These are phyloP conservation scores for Bufotes viridis DNA, from an alignment of 2,797 vertebrate species.

Conservation along the genomic window DNA sequence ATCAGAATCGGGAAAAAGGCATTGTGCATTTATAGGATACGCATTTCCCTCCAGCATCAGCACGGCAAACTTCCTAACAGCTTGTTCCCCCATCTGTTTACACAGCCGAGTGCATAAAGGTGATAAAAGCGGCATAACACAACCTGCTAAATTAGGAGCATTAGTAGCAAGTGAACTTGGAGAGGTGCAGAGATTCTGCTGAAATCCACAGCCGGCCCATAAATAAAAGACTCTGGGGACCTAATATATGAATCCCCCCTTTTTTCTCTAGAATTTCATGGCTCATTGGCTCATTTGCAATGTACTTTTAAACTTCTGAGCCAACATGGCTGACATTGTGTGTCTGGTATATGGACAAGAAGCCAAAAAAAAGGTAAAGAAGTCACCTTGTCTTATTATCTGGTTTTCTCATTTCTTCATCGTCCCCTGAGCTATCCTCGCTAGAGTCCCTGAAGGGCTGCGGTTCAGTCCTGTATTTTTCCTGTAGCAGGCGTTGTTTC, in stretches of 20 bases:
- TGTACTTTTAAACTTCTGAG: slow-evolving; percentile 1
- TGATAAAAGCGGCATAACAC: slow-evolving; percentile 55
- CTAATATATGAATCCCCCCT: background rate
- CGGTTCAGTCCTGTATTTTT: slow-evolving; percentile 62
- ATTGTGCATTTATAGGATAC: slow-evolving; percentile 39
- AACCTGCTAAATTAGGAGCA: slow-evolving; percentile 57
- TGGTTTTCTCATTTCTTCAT: slow-evolving; percentile 37
- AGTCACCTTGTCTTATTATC: slow-evolving; percentile 40
- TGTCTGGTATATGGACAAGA: background rate
- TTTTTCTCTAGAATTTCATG: slow-evolving; percentile 23
- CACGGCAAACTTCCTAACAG: slow-evolving; percentile 52
- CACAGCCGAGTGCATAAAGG: slow-evolving; percentile 59
- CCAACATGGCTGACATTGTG: slow-evolving; percentile 10
- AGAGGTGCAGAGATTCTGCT: slow-evolving; percentile 27
- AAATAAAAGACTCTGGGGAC: slow-evolving; percentile 42
- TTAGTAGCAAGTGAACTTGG: slow-evolving; percentile 43
- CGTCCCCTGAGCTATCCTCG: slow-evolving; percentile 59
- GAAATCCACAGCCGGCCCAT: slow-evolving; percentile 27
- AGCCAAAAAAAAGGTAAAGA: background rate
- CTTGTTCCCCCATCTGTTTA: slow-evolving; percentile 59
- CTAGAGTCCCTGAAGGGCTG: slow-evolving; percentile 63
- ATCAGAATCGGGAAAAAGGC: slow-evolving; percentile 10
- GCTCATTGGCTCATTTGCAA: slow-evolving; percentile 41
- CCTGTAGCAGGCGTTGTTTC: slow-evolving; percentile 60
- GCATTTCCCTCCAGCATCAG: slow-evolving; percentile 39